These are phyloP conservation scores for Varecia variegata DNA, from an alignment of 2,797 vertebrate genomes.

Conservation along the genomic window DNA sequence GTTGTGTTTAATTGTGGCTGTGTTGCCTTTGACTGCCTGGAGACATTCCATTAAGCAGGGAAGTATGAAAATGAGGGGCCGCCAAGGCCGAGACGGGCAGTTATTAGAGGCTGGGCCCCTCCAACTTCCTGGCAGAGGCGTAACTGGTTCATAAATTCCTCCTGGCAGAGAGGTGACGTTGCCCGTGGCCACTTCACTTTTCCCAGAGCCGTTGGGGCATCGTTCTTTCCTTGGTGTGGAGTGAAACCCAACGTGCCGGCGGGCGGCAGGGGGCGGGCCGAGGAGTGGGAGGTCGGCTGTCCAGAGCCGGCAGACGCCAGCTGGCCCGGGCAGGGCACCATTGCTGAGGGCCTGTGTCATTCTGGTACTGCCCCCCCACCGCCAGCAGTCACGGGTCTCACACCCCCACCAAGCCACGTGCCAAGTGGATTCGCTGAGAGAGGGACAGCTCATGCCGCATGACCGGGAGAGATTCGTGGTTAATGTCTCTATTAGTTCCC, in stretches of 20 bases:
- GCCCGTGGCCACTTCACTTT: neutral
- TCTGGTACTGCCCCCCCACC: too few species aligned
- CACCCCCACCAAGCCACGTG: fast-evolving
- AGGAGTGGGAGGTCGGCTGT: neutral
- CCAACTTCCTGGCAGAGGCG: conserved; percentile 36
- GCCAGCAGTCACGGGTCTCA: neutral
- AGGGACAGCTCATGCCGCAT: neutral
- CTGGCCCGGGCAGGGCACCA: neutral
- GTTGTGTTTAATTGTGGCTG: neutral
- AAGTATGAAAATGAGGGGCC: conserved; percentile 31
- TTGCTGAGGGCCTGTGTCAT: neutral
- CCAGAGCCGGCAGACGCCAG: neutral
- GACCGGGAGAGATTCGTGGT: neutral
- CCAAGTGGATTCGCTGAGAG: neutral
- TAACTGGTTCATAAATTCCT: conserved; percentile 52
- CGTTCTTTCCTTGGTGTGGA: neutral
- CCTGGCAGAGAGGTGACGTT: neutral
- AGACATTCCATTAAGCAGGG: conserved; percentile 39
- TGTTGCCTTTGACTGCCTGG: neutral
- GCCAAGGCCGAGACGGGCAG: neutral
- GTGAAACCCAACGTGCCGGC: neutral
- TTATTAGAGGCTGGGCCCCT: conserved; percentile 29
- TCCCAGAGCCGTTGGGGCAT: neutral
- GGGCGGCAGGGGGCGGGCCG: neutral
- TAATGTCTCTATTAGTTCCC: neutral